Percentiles rank a stretch among this genome's conserved stretches.
phyloP scores from a whole-genome alignment of 2,888 invertebrate species.

The Sesamia inferens region DNA sequence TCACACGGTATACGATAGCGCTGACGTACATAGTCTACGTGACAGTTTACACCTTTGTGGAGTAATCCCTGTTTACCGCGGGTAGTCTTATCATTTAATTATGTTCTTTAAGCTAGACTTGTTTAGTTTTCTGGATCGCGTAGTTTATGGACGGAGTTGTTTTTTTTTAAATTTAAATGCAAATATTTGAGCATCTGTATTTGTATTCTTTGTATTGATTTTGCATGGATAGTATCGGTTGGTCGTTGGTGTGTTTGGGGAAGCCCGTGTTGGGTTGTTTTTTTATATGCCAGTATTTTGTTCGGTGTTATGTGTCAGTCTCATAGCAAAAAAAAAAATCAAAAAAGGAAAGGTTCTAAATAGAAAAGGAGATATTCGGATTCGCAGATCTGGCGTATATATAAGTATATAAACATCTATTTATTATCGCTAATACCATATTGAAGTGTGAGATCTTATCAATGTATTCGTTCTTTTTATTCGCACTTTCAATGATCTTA shows the following conservation, averaged over 20 bases:
- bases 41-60: constrained; percentile 65
- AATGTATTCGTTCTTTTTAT: neutral
- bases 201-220: constrained; percentile 3
- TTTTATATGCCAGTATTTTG: neutral
- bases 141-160: constrained; percentile 15
- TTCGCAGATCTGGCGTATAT: too few species aligned
- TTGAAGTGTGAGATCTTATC: neutral
- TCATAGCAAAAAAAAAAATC: neutral
- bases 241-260: too few species aligned
- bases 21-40: constrained; percentile 61
- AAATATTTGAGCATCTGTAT: neutral
- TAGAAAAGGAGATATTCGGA: too few species aligned
- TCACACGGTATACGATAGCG: constrained; percentile 62
- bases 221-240: neutral
- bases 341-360: neutral
- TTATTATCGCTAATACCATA: neutral
- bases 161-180: constrained; percentile 6
- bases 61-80: constrained; percentile 48
- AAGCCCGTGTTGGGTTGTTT: too few species aligned
- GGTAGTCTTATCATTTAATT: constrained; percentile 55
- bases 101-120: constrained; percentile 41
- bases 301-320: neutral
- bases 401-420: neutral
- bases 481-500: neutral
- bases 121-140: constrained; percentile 19